Evolutionary conservation across 2,888 invertebrate species (phyloP).

Genomic region (Cephus rjabovi): DNA sequence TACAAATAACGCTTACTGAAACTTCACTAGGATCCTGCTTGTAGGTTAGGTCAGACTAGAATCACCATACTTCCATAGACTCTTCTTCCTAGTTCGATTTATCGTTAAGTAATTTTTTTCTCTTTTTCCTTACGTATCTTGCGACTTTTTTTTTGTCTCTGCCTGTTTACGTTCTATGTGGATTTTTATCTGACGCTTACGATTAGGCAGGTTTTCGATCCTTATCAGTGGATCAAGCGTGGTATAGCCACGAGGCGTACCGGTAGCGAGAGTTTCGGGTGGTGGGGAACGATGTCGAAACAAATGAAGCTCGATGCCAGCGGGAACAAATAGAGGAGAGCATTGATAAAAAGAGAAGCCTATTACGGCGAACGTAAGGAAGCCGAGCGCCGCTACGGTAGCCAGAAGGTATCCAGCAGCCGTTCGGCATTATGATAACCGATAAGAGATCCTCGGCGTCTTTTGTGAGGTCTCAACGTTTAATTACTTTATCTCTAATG

Average conservation of each 20-base stretch:
- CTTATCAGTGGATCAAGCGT: neutral
- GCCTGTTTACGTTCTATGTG: neutral
- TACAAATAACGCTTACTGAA: neutral
- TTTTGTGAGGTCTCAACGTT: conserved; percentile 20
- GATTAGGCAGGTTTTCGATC: neutral
- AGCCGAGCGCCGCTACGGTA: conserved; percentile 12
- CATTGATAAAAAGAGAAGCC: conserved; percentile 12
- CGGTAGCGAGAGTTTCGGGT: neutral
- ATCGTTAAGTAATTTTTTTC: neutral
- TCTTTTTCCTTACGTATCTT: neutral
- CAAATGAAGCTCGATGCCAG: conserved; percentile 15
- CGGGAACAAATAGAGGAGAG: conserved; percentile 3
- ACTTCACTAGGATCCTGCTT: neutral
- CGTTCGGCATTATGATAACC: conserved; percentile 21
- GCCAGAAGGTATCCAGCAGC: conserved; percentile 16
- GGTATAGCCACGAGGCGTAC: neutral
- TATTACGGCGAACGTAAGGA: neutral
- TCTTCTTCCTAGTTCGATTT: neutral
- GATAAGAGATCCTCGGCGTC: conserved; percentile 20
- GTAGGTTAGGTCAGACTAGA: neutral
- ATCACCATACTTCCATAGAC: neutral
- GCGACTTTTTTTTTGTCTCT: neutral
- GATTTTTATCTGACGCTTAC: neutral
- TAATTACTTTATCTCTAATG: conserved; percentile 38
- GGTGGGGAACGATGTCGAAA: conserved; percentile 8